Base-by-base conservation (phyloP, 2,888 invertebrate species). In the Drosophila testacea region DNA sequence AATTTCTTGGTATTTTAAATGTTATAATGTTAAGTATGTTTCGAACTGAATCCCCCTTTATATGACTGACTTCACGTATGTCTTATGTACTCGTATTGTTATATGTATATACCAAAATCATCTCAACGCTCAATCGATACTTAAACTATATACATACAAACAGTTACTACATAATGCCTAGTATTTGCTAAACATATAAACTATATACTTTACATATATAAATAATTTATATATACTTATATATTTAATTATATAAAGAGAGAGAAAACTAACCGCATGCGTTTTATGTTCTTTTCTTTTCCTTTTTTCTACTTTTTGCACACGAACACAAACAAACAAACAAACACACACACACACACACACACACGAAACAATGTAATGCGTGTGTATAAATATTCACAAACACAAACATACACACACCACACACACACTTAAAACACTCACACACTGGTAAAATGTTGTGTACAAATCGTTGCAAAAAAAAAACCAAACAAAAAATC, bases 211-310 rank as follows among this genome's bases (percentile, higher is more conserved):
- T 22, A 62, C 51, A 74, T 64, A 67, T 47, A 78, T 48, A 73
- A 67, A 55, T 62, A 13, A 38, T 46, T 39, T 66, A 80, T 65
- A 79, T 71, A 76, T 47, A 79, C 27, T 66, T 72, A 77, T 61
- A 80, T 77, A 80, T 81, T 83, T 89, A 85, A 62, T 80, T 83
- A 87, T 79, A 82, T 70, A 72, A 81, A 62, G 60, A 77, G 84
- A 83, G 77, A 86, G 78, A 90, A 77, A 91, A 90, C 92, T 91
- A 91, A 91, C 89, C 89, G 92, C 92, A 92, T 92, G 92, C 88
- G 77, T 91, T 91, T 91, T 92, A 82, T 89, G 91, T 91, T 91
- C 86, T 89, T 90, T 90, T 91, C 86, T 91, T 86, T 89, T 91
- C 89, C 81, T 89, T 89, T 87, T 85, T 90, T 86, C 89, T 89